Evolutionary conservation across 2,888 invertebrate genomes (phyloP).

Genomic region (Tanytarsus gracilentus): DNA sequence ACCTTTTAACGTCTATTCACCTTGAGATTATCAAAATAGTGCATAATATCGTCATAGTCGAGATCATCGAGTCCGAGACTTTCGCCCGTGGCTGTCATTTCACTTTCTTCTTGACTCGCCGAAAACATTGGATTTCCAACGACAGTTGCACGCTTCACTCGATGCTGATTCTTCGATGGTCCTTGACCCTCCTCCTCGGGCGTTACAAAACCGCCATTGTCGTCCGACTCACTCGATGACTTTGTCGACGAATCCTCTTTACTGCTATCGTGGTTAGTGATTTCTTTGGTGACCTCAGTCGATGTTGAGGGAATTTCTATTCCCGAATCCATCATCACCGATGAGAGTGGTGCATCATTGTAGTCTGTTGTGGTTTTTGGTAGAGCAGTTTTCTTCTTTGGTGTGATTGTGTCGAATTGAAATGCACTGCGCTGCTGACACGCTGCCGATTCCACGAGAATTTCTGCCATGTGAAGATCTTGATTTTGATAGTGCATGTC

Average conservation of each 20-base stretch:
- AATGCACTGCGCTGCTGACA: constrained; percentile 41
- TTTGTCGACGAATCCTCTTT: neutral
- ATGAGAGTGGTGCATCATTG: constrained; percentile 24
- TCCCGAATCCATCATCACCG: constrained; percentile 30
- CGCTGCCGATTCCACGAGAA: constrained; percentile 40
- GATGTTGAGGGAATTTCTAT: constrained; percentile 24
- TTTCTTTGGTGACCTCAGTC: constrained; percentile 17
- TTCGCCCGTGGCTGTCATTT: constrained; percentile 48
- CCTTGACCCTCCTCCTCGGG: constrained; percentile 33
- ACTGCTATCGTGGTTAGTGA: neutral
- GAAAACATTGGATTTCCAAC: constrained; percentile 86
- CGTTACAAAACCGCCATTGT: constrained; percentile 35
- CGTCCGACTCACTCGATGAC: constrained; percentile 32
- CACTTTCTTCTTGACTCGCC: constrained; percentile 42
- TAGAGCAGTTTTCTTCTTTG: constrained; percentile 34
- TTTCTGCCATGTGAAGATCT: constrained; percentile 43
- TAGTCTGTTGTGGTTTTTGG: constrained; percentile 17
- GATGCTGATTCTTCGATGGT: constrained; percentile 31
- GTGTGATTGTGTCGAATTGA: constrained; percentile 44
- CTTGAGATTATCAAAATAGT: constrained; percentile 96
- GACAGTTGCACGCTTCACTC: constrained; percentile 75
- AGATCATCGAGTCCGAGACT: constrained; percentile 69
- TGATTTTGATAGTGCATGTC: constrained; percentile 19
- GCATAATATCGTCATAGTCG: constrained; percentile 95
- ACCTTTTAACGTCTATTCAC: constrained; percentile 45